Evolutionary conservation across 2,888 invertebrate genomes (phyloP), one percentile per base, ranked within the genome.

Genomic region (Eutolmus rufibarbis): DNA sequence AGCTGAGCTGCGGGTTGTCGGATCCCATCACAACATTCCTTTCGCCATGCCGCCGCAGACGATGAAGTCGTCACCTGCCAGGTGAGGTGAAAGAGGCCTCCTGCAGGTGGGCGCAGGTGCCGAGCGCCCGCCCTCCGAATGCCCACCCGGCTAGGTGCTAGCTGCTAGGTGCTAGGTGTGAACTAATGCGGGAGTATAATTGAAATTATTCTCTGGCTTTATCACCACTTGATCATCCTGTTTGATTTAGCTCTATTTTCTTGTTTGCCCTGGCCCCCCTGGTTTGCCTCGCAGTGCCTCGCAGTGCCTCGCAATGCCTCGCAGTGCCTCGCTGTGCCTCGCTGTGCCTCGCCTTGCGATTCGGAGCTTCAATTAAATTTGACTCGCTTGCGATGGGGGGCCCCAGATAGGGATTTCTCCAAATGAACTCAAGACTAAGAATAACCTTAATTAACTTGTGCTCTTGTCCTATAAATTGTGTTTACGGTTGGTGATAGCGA

Each of bases 371-470:
- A 28, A 28, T 28, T 28, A 28, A 28, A 28, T 28, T 28, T 28
- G 28, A 28, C 28, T 28, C 28, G 28, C 66, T 23, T 37, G 40
- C 84, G 66, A 66, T 66, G 66, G 66, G 66, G 66, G 66, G 23
- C 66, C 66, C 66, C 19, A 66, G 40, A 84, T 84, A 84, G 66
- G 40, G 74, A 84, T 84, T 76, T 84, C 40, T 57, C 66, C 23
- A 84, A 84, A 84, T 84, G 57, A 84, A 84, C 84, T 84, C 66
- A 66, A 84, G 66, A 84, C 84, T 84, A 66, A 84, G 84, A 84
- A 84, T 84, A 84, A 66, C 84, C 84, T 84, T 84, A 84, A 84
- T 84, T 84, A 84, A 84, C 84, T 74, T 84, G 84, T 84, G 74
- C 84, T 84, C 66, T 84, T 84, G 66, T 84, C 84, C 84, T 74